Conservation (phyloP, 2,113 vertebrate genomes). For the Sitta europaea region DNA sequence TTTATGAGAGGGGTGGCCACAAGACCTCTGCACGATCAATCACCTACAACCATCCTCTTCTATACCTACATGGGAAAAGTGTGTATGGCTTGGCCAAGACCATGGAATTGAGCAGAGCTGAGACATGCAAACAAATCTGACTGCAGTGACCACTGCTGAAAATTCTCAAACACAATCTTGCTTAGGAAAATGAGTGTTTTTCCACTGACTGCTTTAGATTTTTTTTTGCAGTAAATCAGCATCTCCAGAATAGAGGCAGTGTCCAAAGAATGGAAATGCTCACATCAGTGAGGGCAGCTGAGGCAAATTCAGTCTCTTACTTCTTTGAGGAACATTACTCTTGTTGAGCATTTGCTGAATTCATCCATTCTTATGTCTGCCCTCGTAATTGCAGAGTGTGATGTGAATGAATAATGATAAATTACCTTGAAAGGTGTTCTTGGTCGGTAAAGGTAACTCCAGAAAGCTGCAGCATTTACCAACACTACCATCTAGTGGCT, state of each 20-base stretch:
- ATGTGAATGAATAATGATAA: not conserved
- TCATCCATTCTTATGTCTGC: not conserved
- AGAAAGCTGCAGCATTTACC: not conserved
- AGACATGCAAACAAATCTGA: not conserved
- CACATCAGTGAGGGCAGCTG: not conserved
- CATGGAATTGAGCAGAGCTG: not conserved
- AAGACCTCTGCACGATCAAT: not conserved
- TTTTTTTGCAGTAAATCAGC: not conserved
- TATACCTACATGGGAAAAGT: not conserved
- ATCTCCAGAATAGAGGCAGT: not conserved
- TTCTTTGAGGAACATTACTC: not conserved
- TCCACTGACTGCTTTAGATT: not conserved
- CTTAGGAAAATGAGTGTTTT: not conserved
- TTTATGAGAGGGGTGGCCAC: not conserved
- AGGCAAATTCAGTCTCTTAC: not conserved
- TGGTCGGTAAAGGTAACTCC: not conserved
- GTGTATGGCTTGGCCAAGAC: not conserved
- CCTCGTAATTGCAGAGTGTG: not conserved
- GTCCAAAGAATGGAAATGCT: not conserved
- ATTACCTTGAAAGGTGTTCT: not conserved
- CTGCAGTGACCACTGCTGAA: not conserved
- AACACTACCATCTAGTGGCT: slow-evolving; percentile 62
- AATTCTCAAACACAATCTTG: not conserved
- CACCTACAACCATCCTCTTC: not conserved
- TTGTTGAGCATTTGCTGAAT: not conserved